phyloP scores from a whole-genome alignment of 2,888 invertebrate species.

The Asteroscopus sphinx region DNA sequence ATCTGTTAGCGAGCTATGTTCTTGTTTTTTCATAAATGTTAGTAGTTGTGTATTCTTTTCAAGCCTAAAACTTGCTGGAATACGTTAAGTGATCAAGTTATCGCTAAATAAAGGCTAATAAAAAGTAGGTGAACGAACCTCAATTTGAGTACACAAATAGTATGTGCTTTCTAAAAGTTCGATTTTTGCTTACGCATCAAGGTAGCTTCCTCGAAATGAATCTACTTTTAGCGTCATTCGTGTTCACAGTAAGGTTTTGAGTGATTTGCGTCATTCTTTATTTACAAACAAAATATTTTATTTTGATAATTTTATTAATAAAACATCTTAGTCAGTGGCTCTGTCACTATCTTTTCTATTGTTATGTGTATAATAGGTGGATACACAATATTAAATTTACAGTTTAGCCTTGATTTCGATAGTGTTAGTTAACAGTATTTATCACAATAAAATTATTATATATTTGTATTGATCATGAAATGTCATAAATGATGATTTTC shows the following conservation, averaged over 20 bases:
- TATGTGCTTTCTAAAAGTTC: constrained; percentile 59
- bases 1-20: constrained; percentile 60
- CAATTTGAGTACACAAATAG: constrained; percentile 53
- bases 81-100: constrained; percentile 7
- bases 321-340: constrained; percentile 1
- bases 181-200: constrained; percentile 58
- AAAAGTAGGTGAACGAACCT: constrained; percentile 67
- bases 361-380: neutral
- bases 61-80: constrained; percentile 2
- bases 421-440: too few species aligned
- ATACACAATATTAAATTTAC: constrained; percentile 12
- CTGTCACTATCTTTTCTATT: neutral
- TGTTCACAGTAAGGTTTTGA: constrained; percentile 1
- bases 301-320: neutral
- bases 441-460: too few species aligned
- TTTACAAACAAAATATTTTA: constrained; percentile 17
- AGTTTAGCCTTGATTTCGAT: neutral
- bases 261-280: constrained; percentile 16
- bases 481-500: too few species aligned
- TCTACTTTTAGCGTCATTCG: neutral
- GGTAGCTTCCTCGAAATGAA: constrained; percentile 23
- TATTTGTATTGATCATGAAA: too few species aligned
- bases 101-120: constrained; percentile 22
- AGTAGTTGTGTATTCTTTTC: constrained; percentile 13
- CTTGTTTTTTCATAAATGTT: constrained; percentile 55